Percentiles rank a stretch among this genome's conserved stretches.
phyloP scores from a whole-genome alignment of 1,140 invertebrate species.

The Megathymus violae region DNA sequence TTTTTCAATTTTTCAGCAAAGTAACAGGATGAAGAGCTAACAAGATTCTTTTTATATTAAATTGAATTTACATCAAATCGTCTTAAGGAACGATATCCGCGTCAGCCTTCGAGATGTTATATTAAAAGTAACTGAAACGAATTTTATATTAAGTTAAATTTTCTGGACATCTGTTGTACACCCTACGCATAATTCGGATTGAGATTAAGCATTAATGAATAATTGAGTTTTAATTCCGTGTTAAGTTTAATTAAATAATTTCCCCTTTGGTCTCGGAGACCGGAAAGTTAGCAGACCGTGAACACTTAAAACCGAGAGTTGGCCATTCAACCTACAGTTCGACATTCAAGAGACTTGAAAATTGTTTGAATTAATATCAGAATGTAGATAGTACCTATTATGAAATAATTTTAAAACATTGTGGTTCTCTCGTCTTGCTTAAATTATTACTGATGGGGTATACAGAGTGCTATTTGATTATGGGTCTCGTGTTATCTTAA shows the following conservation, averaged over 20 bases:
- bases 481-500: background rate
- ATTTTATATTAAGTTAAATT: slow-evolving; percentile 44
- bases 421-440: background rate
- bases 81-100: slow-evolving; percentile 16
- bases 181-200: slow-evolving; percentile 36
- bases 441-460: background rate
- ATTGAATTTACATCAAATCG: slow-evolving; percentile 33
- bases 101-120: slow-evolving; percentile 40
- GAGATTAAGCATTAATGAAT: slow-evolving; percentile 44
- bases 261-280: slow-evolving; percentile 13
- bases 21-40: background rate
- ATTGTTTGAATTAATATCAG: slow-evolving; percentile 14
- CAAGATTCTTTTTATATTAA: slow-evolving; percentile 26
- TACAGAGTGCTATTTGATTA: background rate
- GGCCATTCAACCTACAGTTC: slow-evolving; percentile 18
- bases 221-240: slow-evolving; percentile 37
- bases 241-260: slow-evolving; percentile 40
- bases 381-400: slow-evolving; percentile 6
- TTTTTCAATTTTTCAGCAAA: background rate
- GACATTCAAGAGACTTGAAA: slow-evolving; percentile 19
- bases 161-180: slow-evolving; percentile 45
- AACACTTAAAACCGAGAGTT: slow-evolving; percentile 14
- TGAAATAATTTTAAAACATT: slow-evolving; percentile 19
- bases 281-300: slow-evolving; percentile 14
- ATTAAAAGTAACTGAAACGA: slow-evolving; percentile 43